These are phyloP conservation scores for Erpobdella octoculata DNA, from an alignment of 2,888 invertebrate genomes.

Conservation along the genomic window DNA sequence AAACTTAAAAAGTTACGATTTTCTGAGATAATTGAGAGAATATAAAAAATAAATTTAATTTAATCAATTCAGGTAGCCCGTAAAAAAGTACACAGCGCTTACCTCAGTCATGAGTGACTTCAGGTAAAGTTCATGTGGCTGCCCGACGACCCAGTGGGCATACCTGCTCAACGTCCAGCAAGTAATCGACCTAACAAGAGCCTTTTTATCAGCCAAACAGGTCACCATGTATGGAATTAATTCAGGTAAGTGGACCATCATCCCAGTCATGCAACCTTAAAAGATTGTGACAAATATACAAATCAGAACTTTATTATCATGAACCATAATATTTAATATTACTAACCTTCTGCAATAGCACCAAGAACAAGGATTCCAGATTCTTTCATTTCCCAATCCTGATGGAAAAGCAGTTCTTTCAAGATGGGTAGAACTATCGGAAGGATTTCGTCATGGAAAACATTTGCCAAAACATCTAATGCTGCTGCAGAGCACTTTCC, in stretches of 20 bases:
- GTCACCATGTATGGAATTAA: constrained; percentile 88
- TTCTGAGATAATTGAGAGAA: background rate
- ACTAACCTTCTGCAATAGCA: constrained; percentile 65
- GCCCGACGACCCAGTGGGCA: constrained; percentile 94
- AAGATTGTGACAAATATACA: background rate
- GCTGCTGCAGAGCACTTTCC: constrained; percentile 97
- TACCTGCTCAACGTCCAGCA: constrained; percentile 98
- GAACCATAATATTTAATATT: background rate
- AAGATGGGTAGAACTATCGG: constrained; percentile 89
- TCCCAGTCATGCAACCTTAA: constrained; percentile 80
- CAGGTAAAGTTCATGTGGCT: constrained; percentile 84
- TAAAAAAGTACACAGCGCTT: constrained; percentile 33
- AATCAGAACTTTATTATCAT: background rate
- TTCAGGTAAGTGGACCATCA: constrained; percentile 90
- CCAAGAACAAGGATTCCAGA: constrained; percentile 86
- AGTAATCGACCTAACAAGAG: constrained; percentile 90
- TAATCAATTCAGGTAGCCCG: background rate
- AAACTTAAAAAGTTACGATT: background rate
- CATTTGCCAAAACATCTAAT: constrained; percentile 89
- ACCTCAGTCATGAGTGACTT: constrained; percentile 89
- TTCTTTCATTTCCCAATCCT: constrained; percentile 93
- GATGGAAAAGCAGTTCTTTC: constrained; percentile 88
- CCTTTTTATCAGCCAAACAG: constrained; percentile 86
- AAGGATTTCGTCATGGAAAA: constrained; percentile 86
- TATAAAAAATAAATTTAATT: background rate